phyloP scores from a whole-genome alignment of 2,888 invertebrate species.

The Drosophila mayaguana region DNA sequence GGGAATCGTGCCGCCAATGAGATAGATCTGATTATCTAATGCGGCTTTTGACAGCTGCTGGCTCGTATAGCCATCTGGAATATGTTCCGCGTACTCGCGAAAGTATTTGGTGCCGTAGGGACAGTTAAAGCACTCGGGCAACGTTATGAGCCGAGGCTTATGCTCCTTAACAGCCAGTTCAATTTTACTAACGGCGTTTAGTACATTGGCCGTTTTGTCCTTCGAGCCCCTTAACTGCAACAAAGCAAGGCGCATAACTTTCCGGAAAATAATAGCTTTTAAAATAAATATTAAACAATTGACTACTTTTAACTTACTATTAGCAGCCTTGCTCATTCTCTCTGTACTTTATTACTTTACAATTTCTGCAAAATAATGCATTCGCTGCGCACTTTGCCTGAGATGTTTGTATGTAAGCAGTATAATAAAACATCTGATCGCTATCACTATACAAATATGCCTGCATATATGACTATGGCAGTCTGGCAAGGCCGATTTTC shows the following conservation, averaged over 20 bases:
- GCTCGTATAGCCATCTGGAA: constrained; percentile 92
- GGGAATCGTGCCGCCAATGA: constrained; percentile 96
- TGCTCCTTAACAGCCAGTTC: constrained; percentile 86
- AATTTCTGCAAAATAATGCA: not conserved
- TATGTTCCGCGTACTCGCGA: constrained; percentile 92
- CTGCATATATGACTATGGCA: not conserved
- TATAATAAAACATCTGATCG: not conserved
- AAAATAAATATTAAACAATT: not conserved
- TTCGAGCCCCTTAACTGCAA: constrained; percentile 92
- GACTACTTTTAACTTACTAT: constrained; percentile 52
- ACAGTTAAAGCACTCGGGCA: constrained; percentile 97
- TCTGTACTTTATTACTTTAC: not conserved
- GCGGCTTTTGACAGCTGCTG: constrained; percentile 90
- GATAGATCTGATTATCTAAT: constrained; percentile 90
- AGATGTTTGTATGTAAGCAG: not conserved
- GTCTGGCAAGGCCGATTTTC: constrained; percentile 7
- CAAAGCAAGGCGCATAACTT: constrained; percentile 88
- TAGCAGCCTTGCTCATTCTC: constrained; percentile 51
- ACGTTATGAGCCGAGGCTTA: constrained; percentile 88
- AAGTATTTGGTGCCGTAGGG: constrained; percentile 96
- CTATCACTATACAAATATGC: not conserved
- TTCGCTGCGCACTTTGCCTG: not conserved
- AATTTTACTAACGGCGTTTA: constrained; percentile 90
- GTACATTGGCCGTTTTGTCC: constrained; percentile 91
- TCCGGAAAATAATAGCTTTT: not conserved